Evolutionary conservation across 92 coral and sea anemone genomes (phyloP).

Genomic region (Parazoanthus atlanticus): DNA sequence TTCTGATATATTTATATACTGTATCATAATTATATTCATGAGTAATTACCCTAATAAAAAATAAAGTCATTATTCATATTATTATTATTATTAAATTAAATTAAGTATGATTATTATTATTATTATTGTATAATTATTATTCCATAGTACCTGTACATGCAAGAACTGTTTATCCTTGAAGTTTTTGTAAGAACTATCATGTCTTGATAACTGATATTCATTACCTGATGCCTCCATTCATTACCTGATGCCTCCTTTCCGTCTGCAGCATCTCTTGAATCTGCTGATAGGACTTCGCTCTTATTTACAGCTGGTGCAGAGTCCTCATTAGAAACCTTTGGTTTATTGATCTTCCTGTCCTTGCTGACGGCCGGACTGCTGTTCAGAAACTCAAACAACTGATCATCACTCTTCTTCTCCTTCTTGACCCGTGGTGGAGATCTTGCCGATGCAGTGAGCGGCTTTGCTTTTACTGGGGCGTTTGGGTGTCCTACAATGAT

Average conservation of each 20-base stretch:
- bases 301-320: constrained; percentile 4
- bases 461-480: constrained; percentile 73
- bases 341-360: constrained; percentile 69
- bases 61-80: no score
- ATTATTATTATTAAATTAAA: no score
- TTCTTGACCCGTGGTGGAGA: constrained; percentile 63
- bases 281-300: background rate
- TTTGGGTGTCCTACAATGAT: constrained; percentile 71
- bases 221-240: background rate
- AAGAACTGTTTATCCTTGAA: background rate
- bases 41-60: no score
- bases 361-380: constrained; percentile 71
- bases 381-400: constrained; percentile 91
- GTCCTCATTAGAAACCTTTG: constrained; percentile 49
- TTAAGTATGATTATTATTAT: no score
- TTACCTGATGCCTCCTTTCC: constrained; percentile 37
- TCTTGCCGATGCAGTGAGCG: constrained; percentile 64
- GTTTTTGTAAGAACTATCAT: background rate
- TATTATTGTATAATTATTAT: no score
- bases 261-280: constrained; percentile 31
- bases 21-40: no score
- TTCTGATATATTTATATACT: no score
- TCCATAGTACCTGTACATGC: background rate
- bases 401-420: constrained; percentile 84
- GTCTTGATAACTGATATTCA: background rate